Evolutionary conservation across 2,797 vertebrate genomes (phyloP).

Genomic region (Catostomus latipinnis): DNA sequence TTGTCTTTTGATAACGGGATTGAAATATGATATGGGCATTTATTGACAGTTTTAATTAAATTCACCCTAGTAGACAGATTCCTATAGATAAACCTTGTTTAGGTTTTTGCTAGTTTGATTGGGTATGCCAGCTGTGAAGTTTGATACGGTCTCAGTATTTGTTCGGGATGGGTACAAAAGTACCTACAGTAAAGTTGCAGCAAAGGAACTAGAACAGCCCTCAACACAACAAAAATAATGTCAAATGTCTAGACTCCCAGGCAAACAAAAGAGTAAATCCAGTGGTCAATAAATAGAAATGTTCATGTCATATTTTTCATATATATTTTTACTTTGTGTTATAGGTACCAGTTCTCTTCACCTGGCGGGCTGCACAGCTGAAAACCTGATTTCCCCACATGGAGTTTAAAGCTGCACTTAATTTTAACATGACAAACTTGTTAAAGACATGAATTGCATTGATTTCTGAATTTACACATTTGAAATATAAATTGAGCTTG

Average conservation of each 20-base stretch:
- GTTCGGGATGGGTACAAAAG: background rate
- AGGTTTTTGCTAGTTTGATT: slow-evolving; percentile 11
- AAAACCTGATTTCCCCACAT: slow-evolving; percentile 92
- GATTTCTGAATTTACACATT: too few relatives aligned
- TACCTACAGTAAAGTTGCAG: background rate
- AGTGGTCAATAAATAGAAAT: background rate
- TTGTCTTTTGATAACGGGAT: background rate
- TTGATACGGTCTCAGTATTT: slow-evolving; percentile 36
- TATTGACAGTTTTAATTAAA: too few relatives aligned
- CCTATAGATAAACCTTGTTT: background rate
- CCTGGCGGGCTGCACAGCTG: slow-evolving; percentile 88
- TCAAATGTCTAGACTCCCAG: slow-evolving; percentile 84
- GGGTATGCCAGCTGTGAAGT: slow-evolving; percentile 16
- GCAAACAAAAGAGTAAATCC: slow-evolving; percentile 87
- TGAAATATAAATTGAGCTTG: too few relatives aligned
- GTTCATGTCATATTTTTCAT: background rate
- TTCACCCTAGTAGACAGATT: background rate
- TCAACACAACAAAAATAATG: slow-evolving; percentile 84
- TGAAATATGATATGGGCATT: too few relatives aligned
- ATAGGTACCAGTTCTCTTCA: slow-evolving; percentile 96
- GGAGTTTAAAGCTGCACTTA: slow-evolving; percentile 80
- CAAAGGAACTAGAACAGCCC: background rate
- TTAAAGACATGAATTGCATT: too few relatives aligned
- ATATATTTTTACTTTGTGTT: slow-evolving; percentile 73
- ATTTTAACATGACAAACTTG: too few relatives aligned